phyloP scores from a whole-genome alignment of 1,140 invertebrate genomes.

The Drosophila nikananu region DNA sequence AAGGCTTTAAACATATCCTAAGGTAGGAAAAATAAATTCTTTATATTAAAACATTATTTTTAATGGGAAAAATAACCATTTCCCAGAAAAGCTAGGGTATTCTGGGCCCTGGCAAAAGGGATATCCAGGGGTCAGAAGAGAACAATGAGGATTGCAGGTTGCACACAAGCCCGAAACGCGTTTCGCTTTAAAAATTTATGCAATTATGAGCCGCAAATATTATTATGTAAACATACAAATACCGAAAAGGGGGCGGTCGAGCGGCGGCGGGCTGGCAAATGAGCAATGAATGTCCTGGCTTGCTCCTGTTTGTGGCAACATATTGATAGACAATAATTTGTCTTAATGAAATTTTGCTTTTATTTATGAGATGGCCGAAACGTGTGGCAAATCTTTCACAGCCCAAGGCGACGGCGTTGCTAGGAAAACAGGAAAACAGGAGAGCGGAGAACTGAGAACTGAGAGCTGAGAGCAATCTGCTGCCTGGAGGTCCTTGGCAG shows the following conservation, averaged over 20 bases:
- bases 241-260: slow-evolving; percentile 25
- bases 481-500: slow-evolving; percentile 42
- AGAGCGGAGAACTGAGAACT: background rate
- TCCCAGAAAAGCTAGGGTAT: slow-evolving; percentile 11
- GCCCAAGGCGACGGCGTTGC: slow-evolving; percentile 46
- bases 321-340: slow-evolving; percentile 85
- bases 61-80: too few species aligned
- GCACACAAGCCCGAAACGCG: slow-evolving; percentile 57
- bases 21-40: too few species aligned
- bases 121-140: slow-evolving; percentile 32
- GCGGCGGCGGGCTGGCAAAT: slow-evolving; percentile 34
- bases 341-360: slow-evolving; percentile 83
- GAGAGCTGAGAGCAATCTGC: slow-evolving; percentile 46
- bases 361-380: slow-evolving; percentile 81
- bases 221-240: slow-evolving; percentile 83
- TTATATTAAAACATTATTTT: too few species aligned
- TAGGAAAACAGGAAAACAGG: slow-evolving; percentile 40
- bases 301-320: slow-evolving; percentile 62
- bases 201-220: slow-evolving; percentile 83
- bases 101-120: slow-evolving; percentile 19
- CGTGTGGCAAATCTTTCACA: slow-evolving; percentile 60
- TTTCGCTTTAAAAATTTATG: slow-evolving; percentile 81
- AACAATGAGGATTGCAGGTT: slow-evolving; percentile 38
- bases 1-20: background rate
- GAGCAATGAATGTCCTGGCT: slow-evolving; percentile 43